These are phyloP conservation scores for Potamarius usumacintae DNA, from an alignment of 2,113 vertebrate genomes.

Conservation along the genomic window DNA sequence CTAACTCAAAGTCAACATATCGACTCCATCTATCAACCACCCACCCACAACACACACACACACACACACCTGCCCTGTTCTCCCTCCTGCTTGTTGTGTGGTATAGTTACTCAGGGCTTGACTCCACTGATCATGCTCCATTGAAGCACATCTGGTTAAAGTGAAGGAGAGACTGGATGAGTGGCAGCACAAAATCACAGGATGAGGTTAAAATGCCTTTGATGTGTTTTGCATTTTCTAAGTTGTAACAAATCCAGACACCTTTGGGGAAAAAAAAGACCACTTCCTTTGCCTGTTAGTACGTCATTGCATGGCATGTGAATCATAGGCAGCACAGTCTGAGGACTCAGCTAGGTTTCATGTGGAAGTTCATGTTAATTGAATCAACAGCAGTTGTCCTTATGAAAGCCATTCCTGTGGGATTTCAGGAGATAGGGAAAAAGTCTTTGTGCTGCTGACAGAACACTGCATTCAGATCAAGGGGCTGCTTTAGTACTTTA, in stretches of 20 bases:
- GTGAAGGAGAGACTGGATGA: slow-evolving; percentile 44
- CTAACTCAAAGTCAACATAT: background rate
- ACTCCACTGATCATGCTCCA: slow-evolving; percentile 48
- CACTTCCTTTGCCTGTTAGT: background rate
- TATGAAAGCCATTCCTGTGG: slow-evolving; percentile 26
- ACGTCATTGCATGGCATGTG: background rate
- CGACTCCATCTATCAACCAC: background rate
- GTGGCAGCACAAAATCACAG: slow-evolving; percentile 46
- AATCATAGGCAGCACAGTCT: slow-evolving; percentile 14
- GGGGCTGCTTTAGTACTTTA: slow-evolving; percentile 37
- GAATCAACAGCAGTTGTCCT: slow-evolving; percentile 15
- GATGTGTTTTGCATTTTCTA: slow-evolving; percentile 34
- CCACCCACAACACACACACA: background rate
- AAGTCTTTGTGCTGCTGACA: slow-evolving; percentile 17
- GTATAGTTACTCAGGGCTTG: slow-evolving; percentile 43
- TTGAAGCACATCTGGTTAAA: slow-evolving; percentile 49
- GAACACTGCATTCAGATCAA: slow-evolving; percentile 27
- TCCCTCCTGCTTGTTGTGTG: slow-evolving; percentile 34
- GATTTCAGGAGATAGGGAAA: slow-evolving; percentile 8
- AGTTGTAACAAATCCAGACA: slow-evolving; percentile 28
- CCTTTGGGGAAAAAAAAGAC: slow-evolving; percentile 24
- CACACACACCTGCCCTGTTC: slow-evolving; percentile 40
- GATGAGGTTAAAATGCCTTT: slow-evolving; percentile 48
- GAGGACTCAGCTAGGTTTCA: background rate
- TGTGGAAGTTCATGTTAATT: slow-evolving; percentile 10